A percentile compares a stretch with the other conserved stretches of the same genome.
These are phyloP conservation scores for Tetragonula clypearis DNA, from an alignment of 1,140 invertebrate species.

Conservation along the genomic window DNA sequence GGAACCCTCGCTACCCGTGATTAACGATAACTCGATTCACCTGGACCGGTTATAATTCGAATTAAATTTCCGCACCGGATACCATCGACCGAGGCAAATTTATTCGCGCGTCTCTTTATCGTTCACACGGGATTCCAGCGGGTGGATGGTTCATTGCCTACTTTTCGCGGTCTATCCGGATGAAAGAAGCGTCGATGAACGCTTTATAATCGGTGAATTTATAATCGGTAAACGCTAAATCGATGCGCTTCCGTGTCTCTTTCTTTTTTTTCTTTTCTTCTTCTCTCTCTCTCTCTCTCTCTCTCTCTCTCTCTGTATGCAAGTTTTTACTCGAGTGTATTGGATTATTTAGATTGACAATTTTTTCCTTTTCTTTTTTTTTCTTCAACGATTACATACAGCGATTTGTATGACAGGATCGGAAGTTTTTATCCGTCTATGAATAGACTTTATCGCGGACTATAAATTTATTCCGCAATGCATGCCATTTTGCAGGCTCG, in stretches of 20 bases:
- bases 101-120: background rate
- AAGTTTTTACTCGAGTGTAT: no score
- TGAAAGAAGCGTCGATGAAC: background rate
- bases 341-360: no score
- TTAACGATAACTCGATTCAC: conserved; percentile 45
- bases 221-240: background rate
- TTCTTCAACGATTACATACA: no score
- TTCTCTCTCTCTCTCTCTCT: background rate
- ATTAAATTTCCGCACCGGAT: conserved; percentile 29
- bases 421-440: no score
- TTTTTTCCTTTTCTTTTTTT: no score
- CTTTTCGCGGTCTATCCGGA: background rate
- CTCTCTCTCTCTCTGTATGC: no score
- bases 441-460: no score
- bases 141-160: conserved; percentile 25
- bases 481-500: no score
- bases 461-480: no score
- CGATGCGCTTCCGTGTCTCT: no score
- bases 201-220: background rate
- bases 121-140: background rate
- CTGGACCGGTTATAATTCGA: conserved; percentile 34
- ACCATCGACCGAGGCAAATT: conserved; percentile 5
- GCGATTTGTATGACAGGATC: no score
- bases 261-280: background rate
- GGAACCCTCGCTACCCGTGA: background rate